Conservation (phyloP, 1,140 invertebrate genomes). For the Drosophila auraria region DNA sequence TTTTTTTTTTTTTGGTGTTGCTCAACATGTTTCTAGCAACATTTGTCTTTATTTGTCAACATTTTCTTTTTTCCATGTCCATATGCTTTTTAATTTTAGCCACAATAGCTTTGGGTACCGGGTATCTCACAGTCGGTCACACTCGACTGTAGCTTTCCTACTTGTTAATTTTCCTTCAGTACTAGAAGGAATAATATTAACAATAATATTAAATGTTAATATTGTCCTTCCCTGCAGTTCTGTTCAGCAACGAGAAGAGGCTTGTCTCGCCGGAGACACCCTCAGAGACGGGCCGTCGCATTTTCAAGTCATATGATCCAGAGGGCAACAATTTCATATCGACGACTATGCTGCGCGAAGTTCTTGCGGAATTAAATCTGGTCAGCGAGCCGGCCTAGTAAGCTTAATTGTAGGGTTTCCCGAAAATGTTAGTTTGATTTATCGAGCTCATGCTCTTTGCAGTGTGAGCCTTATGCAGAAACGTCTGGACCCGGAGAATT, state of each 20-base stretch:
- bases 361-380: constrained; percentile 92
- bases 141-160: too few relatives aligned
- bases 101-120: too few relatives aligned
- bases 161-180: too few relatives aligned
- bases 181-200: too few relatives aligned
- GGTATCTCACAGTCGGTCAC: too few relatives aligned
- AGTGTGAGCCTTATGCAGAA: constrained; percentile 96
- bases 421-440: too few relatives aligned
- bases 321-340: constrained; percentile 96
- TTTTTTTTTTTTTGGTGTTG: too few relatives aligned
- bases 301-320: constrained; percentile 96
- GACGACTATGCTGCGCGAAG: constrained; percentile 91
- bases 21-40: too few relatives aligned
- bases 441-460: constrained; percentile 1
- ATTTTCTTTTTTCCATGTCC: too few relatives aligned
- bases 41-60: too few relatives aligned
- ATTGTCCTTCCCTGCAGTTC: constrained; percentile 86
- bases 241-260: constrained; percentile 93
- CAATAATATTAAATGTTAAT: constrained; percentile 10
- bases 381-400: constrained; percentile 95
- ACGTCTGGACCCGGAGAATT: constrained; percentile 94
- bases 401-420: constrained; percentile 82
- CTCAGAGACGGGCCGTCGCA: constrained; percentile 92
- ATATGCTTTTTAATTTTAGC: too few relatives aligned
- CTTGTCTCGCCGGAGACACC: constrained; percentile 94